Evolutionary conservation across 1,140 invertebrate genomes (phyloP), one percentile per base, ranked within the genome.

Genomic region (Medauroidea extradentata): DNA sequence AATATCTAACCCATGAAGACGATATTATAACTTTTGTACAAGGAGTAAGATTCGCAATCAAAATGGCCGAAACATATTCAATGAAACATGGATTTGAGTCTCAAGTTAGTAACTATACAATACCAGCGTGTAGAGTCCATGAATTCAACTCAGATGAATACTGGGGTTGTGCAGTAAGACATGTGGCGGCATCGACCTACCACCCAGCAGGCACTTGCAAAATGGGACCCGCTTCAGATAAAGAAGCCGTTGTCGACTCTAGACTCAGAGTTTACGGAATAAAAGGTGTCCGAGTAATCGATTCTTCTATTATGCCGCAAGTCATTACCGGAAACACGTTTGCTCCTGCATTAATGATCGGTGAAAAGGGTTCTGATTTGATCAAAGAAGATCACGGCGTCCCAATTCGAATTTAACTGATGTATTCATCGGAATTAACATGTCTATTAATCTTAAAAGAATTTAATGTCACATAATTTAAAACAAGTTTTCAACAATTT

Each of bases 271-370:
- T 64, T 8, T 38, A 59, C 5, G 60, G 60, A 1, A 42, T 62
- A 9, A 19, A 55, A 2, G 29, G 27, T 16, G 43, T 64, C 3
- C 23, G 63, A 24, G 52, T 64, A 2, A 41, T 55, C 1, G 63
- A 64, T 41, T 16, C 53, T 9, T 55, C 53, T 2, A 42, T 55
- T 21, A 55, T 55, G 38, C 53, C 53, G 1, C 23, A 29, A 14
- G 50, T 52, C 11, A 24, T 29, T 29, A 4, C 25, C 1, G 90
- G 91, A 2, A 92, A 93, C 66, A 91, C 90, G 0, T 91, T 92
- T 73, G 91, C 89, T 0, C 88, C 91, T 2, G 82, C 84, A 7
- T 90, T 93, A 39, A 93, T 93, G 90, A 90, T 94, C 25, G 91
- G 80, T 0, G 91, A 94, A 68, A 92, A 91, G 73, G 90, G 87